Base-by-base conservation (phyloP, 1,140 invertebrate genomes). In the Halesus radiatus region DNA sequence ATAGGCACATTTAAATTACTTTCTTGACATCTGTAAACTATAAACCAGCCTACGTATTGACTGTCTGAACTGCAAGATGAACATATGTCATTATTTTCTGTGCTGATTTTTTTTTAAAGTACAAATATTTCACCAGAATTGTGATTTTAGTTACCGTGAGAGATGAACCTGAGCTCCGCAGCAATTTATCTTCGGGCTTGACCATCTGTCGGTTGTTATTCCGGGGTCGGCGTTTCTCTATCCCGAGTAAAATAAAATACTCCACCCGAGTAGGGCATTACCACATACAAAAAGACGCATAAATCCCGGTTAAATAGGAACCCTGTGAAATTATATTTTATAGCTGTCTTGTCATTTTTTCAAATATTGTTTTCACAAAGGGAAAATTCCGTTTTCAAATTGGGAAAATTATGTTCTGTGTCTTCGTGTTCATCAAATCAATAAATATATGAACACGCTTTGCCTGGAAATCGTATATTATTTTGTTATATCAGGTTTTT, bases 211-310 rank as follows among this genome's bases (percentile, higher is more conserved):
- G 20, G 58, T 23, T 22, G 3, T 18, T 32, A 15, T 50, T 20
- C 15, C 20, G 1, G 5, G 16, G 32, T 68, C 56, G 23, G 56
- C 32, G 62, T 54, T 54, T 72, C 53, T 52, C 64, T 72, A 45
- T 26, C 68, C 50, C 10, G 22, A 23, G 68, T 52, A 53, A 20
- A 72, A 53, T 53, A 52, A 22, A 45, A n/a, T 29, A 53, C 23
- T 72, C 4, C 50, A 54, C 64, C 64, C 50, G 68, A 52, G 50
- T 15, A 20, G 68, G 23, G 45, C 10, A 54, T 53, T 52, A 16
- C 50, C 50, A 54, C 50, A 23, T 50, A 54, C 68, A 72, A 72
- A 72, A 26, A 72, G 68, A 45, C 50, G 2, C 68, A 72, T 72
- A 52, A 72, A 20, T 72, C 50, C 5, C 10, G 6, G 45, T 26